These are phyloP conservation scores for Tenualosa thibaudeaui DNA, from an alignment of 2,797 vertebrate species.

Conservation along the genomic window DNA sequence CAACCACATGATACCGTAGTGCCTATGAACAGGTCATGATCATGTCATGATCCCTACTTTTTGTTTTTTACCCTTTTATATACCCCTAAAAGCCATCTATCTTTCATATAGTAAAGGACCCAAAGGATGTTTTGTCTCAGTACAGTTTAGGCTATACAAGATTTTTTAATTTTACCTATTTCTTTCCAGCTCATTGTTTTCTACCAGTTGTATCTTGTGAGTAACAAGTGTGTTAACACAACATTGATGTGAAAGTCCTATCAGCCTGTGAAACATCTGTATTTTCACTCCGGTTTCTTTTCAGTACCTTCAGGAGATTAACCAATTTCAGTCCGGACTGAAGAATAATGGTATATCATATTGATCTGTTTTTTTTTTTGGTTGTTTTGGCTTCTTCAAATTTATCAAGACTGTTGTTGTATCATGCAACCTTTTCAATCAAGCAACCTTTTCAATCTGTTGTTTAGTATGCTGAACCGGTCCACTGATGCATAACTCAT, in stretches of 20 bases:
- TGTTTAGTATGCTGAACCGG: not conserved
- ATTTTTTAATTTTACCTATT: not conserved
- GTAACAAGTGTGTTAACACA: not conserved
- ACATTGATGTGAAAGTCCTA: not conserved
- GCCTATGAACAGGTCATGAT: not conserved
- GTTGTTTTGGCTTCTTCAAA: not conserved
- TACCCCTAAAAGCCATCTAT: not conserved
- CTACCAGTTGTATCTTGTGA: not conserved
- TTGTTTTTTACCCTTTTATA: not conserved
- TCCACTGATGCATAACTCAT: too few species aligned
- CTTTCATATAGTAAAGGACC: not conserved
- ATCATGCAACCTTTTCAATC: not conserved
- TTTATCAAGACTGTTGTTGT: not conserved
- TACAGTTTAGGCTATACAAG: not conserved
- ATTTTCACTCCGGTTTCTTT: not conserved
- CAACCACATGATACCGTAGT: not conserved
- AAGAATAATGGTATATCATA: slow-evolving; percentile 8
- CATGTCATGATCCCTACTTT: not conserved
- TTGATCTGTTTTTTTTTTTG: not conserved
- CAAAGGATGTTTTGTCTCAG: not conserved
- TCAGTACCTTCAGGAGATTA: not conserved
- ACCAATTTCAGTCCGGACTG: not conserved
- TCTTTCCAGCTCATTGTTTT: not conserved
- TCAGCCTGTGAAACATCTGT: too few species aligned
- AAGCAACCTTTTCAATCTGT: not conserved